phyloP scores from a whole-genome alignment of 2,113 vertebrate species.

The Gallinago paraguaiae region DNA sequence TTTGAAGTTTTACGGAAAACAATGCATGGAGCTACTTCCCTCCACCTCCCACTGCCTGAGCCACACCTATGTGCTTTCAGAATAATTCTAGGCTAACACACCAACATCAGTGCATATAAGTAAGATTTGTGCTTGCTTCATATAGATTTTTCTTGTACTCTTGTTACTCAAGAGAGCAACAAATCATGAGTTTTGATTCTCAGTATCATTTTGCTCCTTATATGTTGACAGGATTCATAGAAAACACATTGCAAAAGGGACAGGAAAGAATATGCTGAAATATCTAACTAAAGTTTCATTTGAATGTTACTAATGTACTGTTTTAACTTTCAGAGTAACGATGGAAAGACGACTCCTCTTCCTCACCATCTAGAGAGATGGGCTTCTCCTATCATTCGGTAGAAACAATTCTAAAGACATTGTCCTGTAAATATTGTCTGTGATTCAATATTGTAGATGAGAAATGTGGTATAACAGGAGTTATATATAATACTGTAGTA shows the following conservation, averaged over 20 bases:
- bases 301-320: background rate
- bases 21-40: background rate
- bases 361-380: background rate
- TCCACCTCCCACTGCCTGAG: background rate
- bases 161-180: background rate
- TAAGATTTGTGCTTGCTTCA: background rate
- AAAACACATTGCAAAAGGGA: background rate
- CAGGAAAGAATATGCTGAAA: background rate
- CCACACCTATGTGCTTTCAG: background rate
- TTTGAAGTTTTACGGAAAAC: background rate
- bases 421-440: background rate
- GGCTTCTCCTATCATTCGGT: background rate
- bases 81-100: background rate
- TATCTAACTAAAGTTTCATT: background rate
- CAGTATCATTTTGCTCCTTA: background rate
- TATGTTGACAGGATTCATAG: background rate
- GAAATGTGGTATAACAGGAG: background rate
- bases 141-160: background rate
- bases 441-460: background rate
- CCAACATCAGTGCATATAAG: background rate
- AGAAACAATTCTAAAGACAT: background rate
- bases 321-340: slow-evolving; percentile 35
- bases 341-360: background rate
- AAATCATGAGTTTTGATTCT: background rate
- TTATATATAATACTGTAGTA: background rate